A percentile compares a stretch with the other conserved stretches of the same genome.
These are phyloP conservation scores for Antrozous pallidus DNA, from an alignment of 2,797 vertebrate species.

Conservation along the genomic window DNA sequence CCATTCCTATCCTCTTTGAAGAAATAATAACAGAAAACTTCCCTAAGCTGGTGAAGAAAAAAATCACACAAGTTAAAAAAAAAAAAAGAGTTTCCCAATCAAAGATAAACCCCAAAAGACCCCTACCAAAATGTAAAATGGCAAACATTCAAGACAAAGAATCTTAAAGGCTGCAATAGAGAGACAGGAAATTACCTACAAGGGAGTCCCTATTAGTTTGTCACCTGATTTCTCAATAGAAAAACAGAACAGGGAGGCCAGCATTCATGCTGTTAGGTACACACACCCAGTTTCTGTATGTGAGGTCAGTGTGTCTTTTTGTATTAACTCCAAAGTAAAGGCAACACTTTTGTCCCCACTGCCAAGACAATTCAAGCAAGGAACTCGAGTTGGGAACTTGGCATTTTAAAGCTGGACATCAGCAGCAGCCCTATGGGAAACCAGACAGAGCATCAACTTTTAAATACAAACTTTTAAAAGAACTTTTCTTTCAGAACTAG, in stretches of 20 bases:
- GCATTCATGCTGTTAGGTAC: constrained; percentile 82
- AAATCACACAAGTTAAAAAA: not conserved
- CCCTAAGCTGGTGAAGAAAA: not conserved
- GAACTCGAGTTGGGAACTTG: constrained; percentile 75
- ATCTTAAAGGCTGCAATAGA: not conserved
- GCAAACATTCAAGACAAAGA: not conserved
- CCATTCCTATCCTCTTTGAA: too few species aligned
- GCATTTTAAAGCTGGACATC: constrained; percentile 80
- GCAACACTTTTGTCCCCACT: constrained; percentile 79
- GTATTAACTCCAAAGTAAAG: constrained; percentile 84
- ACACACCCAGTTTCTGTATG: constrained; percentile 84
- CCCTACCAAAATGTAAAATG: not conserved
- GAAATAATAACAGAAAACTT: not conserved
- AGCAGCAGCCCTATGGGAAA: constrained; percentile 82
- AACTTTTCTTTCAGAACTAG: constrained; percentile 82
- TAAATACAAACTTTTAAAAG: constrained; percentile 77
- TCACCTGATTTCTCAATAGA: not conserved
- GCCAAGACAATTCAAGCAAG: constrained; percentile 79
- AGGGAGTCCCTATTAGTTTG: not conserved
- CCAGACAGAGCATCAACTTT: constrained; percentile 79
- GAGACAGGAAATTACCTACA: not conserved
- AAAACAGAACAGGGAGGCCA: too few species aligned
- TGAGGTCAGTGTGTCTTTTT: constrained; percentile 85
- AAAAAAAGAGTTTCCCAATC: not conserved
- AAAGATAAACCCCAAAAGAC: not conserved